Evolutionary conservation across 2,113 vertebrate genomes (phyloP).

Genomic region (Sebastes fasciatus): DNA sequence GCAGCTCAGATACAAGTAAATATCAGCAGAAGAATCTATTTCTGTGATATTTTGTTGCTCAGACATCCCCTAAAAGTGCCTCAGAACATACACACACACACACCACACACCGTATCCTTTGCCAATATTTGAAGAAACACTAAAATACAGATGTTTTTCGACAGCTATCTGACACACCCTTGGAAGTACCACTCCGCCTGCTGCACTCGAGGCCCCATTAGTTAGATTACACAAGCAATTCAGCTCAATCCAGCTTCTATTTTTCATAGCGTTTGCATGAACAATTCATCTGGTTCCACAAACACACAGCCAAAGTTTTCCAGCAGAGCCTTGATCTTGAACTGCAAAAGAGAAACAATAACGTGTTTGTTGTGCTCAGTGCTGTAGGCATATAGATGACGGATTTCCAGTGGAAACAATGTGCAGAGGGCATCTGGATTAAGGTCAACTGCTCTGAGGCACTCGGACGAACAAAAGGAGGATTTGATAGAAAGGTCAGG

Average conservation of each 20-base stretch:
- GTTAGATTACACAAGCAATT: constrained; percentile 35
- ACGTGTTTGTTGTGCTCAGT: constrained; percentile 49
- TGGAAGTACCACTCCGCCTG: constrained; percentile 18
- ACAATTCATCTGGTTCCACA: constrained; percentile 13
- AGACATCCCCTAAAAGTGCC: constrained; percentile 10
- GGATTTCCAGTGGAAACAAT: constrained; percentile 66
- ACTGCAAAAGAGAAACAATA: constrained; percentile 51
- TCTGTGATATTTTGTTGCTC: constrained; percentile 1
- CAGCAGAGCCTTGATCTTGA: constrained; percentile 21
- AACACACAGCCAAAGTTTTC: constrained; percentile 16
- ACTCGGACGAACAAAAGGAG: constrained; percentile 56
- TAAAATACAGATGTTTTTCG: constrained; percentile 56
- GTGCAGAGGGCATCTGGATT: constrained; percentile 49
- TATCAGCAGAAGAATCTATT: neutral
- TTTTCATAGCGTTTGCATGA: constrained; percentile 39
- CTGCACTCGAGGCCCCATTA: constrained; percentile 32
- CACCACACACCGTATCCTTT: neutral
- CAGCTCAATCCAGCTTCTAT: constrained; percentile 21
- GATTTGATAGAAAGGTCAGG: constrained; percentile 54
- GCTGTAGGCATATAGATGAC: constrained; percentile 50
- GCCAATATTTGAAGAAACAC: constrained; percentile 44
- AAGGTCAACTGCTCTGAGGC: constrained; percentile 34
- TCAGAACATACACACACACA: constrained; percentile 9
- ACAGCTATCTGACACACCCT: constrained; percentile 60
- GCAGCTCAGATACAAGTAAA: neutral